phyloP scores from a whole-genome alignment of 2,888 invertebrate genomes.

The Mythimna albipuncta region DNA sequence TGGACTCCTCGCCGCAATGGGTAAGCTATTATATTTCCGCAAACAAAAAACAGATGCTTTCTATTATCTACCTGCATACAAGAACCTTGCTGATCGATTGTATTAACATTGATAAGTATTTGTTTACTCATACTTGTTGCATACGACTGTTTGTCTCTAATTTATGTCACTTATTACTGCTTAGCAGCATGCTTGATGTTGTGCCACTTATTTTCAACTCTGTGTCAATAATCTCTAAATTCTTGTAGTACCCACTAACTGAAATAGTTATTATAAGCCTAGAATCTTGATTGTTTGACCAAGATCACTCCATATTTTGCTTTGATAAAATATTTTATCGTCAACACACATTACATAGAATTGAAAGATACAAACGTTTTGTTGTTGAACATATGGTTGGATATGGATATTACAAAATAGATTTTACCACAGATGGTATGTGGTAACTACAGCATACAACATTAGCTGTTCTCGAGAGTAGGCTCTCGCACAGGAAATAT shows the following conservation, averaged over 20 bases:
- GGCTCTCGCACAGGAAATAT: no score
- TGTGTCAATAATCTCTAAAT: not conserved
- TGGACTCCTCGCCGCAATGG: constrained; percentile 80
- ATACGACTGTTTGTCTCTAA: not conserved
- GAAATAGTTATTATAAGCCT: not conserved
- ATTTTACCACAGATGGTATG: not conserved
- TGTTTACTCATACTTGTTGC: not conserved
- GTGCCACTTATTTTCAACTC: not conserved
- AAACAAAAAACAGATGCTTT: not conserved
- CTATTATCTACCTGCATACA: not conserved
- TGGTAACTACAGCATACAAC: not conserved
- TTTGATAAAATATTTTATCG: constrained; percentile 9
- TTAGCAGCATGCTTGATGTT: not conserved
- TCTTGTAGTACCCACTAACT: no score
- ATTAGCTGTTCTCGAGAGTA: no score
- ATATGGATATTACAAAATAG: not conserved
- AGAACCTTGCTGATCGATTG: not conserved
- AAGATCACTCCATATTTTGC: not conserved
- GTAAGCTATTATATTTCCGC: constrained; percentile 65
- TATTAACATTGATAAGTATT: not conserved
- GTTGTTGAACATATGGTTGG: not conserved
- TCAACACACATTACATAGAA: constrained; percentile 6
- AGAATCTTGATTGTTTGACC: constrained; percentile 13
- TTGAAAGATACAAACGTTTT: not conserved
- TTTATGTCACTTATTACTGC: constrained; percentile 1